These are phyloP conservation scores for Parnassius apollo DNA, from an alignment of 2,888 invertebrate species.

Conservation along the genomic window DNA sequence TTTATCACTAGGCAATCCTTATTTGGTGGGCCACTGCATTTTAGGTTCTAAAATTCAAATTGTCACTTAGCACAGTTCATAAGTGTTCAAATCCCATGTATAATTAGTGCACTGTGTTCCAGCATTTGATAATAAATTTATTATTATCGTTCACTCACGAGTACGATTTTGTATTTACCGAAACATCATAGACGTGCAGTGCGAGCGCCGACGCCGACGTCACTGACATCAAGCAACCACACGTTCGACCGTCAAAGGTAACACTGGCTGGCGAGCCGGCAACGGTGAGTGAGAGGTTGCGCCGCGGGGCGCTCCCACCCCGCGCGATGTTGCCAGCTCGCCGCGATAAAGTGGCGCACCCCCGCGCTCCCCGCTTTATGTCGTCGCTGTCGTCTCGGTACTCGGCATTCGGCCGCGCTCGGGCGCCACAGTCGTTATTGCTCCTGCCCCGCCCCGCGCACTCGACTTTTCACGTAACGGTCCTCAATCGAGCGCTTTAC, in stretches of 20 bases:
- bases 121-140: conserved; percentile 83
- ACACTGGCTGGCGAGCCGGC: conserved; percentile 81
- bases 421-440: conserved; percentile 72
- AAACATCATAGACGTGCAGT: conserved; percentile 79
- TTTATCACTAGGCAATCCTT: conserved; percentile 69
- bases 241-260: conserved; percentile 82
- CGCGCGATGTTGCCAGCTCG: conserved; percentile 80
- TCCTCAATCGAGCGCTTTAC: conserved; percentile 80
- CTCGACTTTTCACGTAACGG: conserved; percentile 80
- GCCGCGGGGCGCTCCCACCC: conserved; percentile 78
- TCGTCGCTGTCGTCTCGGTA: conserved; percentile 74
- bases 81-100: conserved; percentile 72
- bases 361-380: conserved; percentile 73
- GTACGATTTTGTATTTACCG: conserved; percentile 76
- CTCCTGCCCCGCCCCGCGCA: conserved; percentile 71
- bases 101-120: conserved; percentile 82
- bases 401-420: conserved; percentile 71
- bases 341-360: conserved; percentile 79
- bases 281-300: conserved; percentile 83
- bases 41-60: conserved; percentile 61
- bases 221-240: conserved; percentile 76
- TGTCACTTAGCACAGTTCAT: conserved; percentile 70
- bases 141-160: conserved; percentile 72
- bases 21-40: conserved; percentile 70
- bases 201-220: conserved; percentile 78